phyloP scores from a whole-genome alignment of 23 tunicate species.

The Trididemnum nubilum region DNA sequence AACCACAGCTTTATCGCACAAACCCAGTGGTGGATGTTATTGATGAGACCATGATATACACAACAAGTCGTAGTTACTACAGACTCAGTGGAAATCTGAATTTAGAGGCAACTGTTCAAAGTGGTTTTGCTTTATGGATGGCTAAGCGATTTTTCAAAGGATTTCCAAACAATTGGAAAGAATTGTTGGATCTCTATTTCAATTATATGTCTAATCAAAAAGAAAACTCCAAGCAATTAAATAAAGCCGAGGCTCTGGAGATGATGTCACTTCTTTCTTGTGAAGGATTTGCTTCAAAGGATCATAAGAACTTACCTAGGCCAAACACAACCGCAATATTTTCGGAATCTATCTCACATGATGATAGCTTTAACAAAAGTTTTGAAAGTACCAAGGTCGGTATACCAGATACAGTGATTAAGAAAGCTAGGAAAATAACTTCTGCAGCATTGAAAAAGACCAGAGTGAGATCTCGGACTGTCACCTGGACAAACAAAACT shows the following conservation, averaged over 20 bases:
- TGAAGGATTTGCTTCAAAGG: background rate
- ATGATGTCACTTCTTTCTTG: conserved; percentile 20
- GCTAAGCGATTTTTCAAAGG: conserved; percentile 26
- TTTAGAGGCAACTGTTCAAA: conserved; percentile 25
- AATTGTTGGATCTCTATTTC: background rate
- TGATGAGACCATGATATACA: background rate
- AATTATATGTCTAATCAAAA: background rate
- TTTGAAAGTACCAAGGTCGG: background rate
- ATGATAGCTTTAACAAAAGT: background rate
- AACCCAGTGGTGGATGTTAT: conserved; percentile 29
- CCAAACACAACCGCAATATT: background rate
- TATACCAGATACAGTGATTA: background rate
- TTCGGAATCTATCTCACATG: background rate
- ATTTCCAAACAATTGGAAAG: conserved; percentile 40
- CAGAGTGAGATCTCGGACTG: background rate
- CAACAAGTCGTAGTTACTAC: conserved; percentile 32
- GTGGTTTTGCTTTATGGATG: conserved; percentile 11
- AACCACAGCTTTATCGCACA: conserved; percentile 34
- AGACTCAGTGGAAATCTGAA: conserved; percentile 18
- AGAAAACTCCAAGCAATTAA: too few species aligned
- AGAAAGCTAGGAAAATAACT: background rate
- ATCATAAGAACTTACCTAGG: too few species aligned
- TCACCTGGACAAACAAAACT: background rate
- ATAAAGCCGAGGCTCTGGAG: background rate
- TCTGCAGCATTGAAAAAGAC: background rate